phyloP scores from a whole-genome alignment of 1,140 invertebrate genomes.

The Cyclina sinensis region DNA sequence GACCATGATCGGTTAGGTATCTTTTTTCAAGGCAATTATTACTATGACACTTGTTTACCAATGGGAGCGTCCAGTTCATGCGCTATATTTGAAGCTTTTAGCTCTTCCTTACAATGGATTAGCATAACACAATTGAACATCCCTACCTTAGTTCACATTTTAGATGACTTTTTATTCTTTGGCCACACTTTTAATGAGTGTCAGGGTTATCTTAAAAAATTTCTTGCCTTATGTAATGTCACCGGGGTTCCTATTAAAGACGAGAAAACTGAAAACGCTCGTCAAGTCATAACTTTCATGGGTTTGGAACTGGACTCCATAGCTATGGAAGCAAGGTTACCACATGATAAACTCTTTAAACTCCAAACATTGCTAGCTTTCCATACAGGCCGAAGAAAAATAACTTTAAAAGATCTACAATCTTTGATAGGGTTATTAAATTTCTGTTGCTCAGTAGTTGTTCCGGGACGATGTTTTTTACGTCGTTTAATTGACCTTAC shows the following conservation, averaged over 20 bases:
- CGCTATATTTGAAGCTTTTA: conserved; percentile 67
- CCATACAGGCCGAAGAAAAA: not conserved
- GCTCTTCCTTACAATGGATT: conserved; percentile 65
- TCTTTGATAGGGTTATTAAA: conserved; percentile 57
- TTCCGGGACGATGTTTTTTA: conserved; percentile 52
- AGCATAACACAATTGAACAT: conserved; percentile 12
- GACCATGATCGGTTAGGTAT: conserved; percentile 45
- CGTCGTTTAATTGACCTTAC: conserved; percentile 61
- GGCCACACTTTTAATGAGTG: not conserved
- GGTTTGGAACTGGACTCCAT: not conserved
- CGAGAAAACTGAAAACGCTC: conserved; percentile 4
- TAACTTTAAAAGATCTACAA: conserved; percentile 37
- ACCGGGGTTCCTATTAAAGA: conserved; percentile 43
- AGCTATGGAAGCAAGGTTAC: not conserved
- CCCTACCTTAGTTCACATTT: conserved; percentile 47
- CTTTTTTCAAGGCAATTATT: conserved; percentile 24
- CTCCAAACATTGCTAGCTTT: not conserved
- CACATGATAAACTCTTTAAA: conserved; percentile 5
- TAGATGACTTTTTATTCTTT: conserved; percentile 70
- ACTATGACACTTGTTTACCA: conserved; percentile 65
- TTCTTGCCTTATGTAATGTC: conserved; percentile 42
- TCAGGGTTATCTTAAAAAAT: not conserved
- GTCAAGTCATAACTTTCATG: conserved; percentile 4
- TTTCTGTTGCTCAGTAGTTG: conserved; percentile 60
- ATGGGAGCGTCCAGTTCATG: conserved; percentile 68